These are phyloP conservation scores for Sesia bembeciformis DNA, from an alignment of 2,888 invertebrate genomes.

Conservation along the genomic window DNA sequence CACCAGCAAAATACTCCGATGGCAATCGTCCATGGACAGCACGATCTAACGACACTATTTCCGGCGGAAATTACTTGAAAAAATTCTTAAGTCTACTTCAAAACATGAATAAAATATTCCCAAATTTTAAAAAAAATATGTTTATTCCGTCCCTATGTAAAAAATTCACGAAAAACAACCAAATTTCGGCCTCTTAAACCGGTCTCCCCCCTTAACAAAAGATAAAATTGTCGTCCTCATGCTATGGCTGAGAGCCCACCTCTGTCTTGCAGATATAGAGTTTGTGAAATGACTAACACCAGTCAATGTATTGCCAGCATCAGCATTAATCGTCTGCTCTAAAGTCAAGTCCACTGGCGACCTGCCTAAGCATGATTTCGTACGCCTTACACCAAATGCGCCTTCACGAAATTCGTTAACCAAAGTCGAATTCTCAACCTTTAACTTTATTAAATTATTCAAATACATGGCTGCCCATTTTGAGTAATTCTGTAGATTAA, in stretches of 20 bases:
- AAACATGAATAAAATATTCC: no score
- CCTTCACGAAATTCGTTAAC: conserved; percentile 13
- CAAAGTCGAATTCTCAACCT: conserved; percentile 12
- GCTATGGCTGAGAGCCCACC: conserved; percentile 26
- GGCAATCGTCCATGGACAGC: no score
- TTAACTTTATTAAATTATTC: conserved; percentile 14
- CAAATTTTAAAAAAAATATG: no score
- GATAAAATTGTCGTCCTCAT: conserved; percentile 21
- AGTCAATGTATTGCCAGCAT: conserved; percentile 17
- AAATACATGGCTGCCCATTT: conserved; percentile 11
- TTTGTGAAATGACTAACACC: conserved; percentile 11
- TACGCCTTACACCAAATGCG: conserved; percentile 16
- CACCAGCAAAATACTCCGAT: no score
- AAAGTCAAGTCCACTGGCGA: conserved; percentile 15
- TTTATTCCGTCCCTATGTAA: no score
- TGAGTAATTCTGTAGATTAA: conserved; percentile 17
- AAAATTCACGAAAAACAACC: no score
- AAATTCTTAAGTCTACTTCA: no score
- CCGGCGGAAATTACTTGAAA: no score
- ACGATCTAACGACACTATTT: no score
- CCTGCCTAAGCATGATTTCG: conserved; percentile 9
- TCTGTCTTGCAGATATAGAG: conserved; percentile 22
- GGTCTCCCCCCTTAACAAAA: conserved; percentile 5
- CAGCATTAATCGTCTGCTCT: conserved; percentile 24
- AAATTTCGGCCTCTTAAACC: no score